Base-by-base conservation (phyloP, 2,797 vertebrate genomes). In the Microtus agrestis region DNA sequence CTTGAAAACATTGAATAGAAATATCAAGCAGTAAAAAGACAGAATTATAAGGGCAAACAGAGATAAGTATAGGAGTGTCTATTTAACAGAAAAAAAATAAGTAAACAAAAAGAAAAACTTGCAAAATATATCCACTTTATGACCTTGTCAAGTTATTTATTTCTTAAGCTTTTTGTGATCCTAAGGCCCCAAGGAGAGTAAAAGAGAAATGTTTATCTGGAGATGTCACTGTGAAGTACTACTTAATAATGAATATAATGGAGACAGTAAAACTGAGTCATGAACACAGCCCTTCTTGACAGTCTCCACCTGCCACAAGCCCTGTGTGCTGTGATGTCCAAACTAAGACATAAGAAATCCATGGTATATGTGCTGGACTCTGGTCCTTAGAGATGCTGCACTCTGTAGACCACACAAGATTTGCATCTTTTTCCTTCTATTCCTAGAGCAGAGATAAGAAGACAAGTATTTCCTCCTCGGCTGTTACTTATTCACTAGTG, bases 161-260 rank as follows among this genome's bases (percentile, higher is more conserved):
- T 91, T 95, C 76, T 92, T 86, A 79, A 82, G 67, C 34, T 89
- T 88, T 96, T 89, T 56, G 34, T 31, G 37, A 40, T 56, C 21
- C 73, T 77, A 73, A 81, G 69, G 51, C 13, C 86, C 56, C 73
- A 48, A 87, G 76, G 65, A 69, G 81, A 40, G 93, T 61, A 54
- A 48, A 11, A 51, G 12, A 65, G 59, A 23, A 56, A 31, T 91
- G 15, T 79, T 77, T 87, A 78, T 69, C 77, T 90, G 87, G 61
- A 48, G 46, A 87, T 92, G 43, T 48, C 76, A 87, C 61, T 80
- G 86, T 73, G 48, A 91, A 93, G 48, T 73, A 82, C 65, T 88
- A 65, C 54, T 76, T 95, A 74, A 95, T 76, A 95, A 56, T 89
- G 86, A 91, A 94, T 82, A 90, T 77, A 89, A 91, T 90, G 82